Base-by-base conservation (phyloP, 2,113 vertebrate genomes). In the Xenopus laevis region DNA sequence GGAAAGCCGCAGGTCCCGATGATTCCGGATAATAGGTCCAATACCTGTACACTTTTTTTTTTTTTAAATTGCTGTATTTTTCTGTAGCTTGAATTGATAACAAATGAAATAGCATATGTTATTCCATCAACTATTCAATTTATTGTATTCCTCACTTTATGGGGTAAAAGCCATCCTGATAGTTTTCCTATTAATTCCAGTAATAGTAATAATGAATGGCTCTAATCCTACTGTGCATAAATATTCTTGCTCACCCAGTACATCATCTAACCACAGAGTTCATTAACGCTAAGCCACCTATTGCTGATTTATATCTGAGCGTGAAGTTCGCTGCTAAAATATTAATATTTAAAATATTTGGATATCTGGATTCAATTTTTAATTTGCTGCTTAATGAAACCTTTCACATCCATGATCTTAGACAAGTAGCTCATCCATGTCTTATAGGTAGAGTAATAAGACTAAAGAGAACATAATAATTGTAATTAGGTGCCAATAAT, bases 211-310 rank as follows among this genome's bases (percentile, higher is more conserved):
- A 50, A 17, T 46, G 30, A 85, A 70, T 66, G 45, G 63, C 71
- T 12, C 45, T 57, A 21, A 61, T 81, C 68, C 30, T 68, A 78
- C 65, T 72, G 53, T 27, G 11, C 65, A 79, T 0, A 0, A 0
- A 3, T 7, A 74, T 15, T 70, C 77, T 50, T 81, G 71, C 68
- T 81, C 60, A 16, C 10, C 67, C 76, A 75, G 15, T 53, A 84
- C 60, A 68, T 76, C 68, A 79, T 83, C 33, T 73, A 45, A 71
- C 81, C 83, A 71, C 75, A 81, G 18, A 71, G 53, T n/a, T n/a
- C 17, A n/a, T 55, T 55, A 55, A 17, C 13, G 2, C 15, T 55
- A 4, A 55, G 9, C 53, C 16, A 55, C 53, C 53, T 55, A 16
- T 55, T 55, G 53, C 15, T 16, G 53, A 55, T 55, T 55, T 50